These are phyloP conservation scores for Masticophis lateralis DNA, from an alignment of 2,797 vertebrate genomes.

Conservation along the genomic window DNA sequence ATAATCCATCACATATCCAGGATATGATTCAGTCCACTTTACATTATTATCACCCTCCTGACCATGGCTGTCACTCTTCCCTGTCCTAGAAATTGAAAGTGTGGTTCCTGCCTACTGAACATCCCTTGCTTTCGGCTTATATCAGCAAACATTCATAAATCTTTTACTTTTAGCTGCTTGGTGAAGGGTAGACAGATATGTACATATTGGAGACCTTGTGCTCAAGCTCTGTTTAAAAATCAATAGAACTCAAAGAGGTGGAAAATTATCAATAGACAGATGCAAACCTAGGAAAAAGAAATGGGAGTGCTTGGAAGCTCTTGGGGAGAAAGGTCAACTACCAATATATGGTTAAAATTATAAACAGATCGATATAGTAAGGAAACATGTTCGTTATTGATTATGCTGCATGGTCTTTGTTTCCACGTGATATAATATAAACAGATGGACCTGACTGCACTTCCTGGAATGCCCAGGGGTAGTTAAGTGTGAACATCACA, in stretches of 20 bases:
- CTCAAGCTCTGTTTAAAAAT: not conserved
- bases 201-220: not conserved
- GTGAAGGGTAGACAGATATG: not conserved
- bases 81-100: not conserved
- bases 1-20: not conserved
- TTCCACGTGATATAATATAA: not conserved
- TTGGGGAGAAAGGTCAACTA: accelerated
- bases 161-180: not conserved
- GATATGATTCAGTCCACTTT: not conserved
- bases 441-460: not conserved
- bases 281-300: not conserved
- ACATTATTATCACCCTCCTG: not conserved
- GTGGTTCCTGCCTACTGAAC: not conserved
- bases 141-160: not conserved
- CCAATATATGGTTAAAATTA: not conserved
- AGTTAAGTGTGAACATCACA: not conserved
- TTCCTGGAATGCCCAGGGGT: not conserved
- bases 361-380: not conserved
- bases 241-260: not conserved
- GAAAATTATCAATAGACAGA: not conserved
- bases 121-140: not conserved
- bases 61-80: not conserved
- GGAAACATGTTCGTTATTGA: accelerated
- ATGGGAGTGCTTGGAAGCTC: not conserved
- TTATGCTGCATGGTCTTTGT: not conserved